Evolutionary conservation across 1,140 invertebrate species (phyloP).

Genomic region (Drosophila azteca): DNA sequence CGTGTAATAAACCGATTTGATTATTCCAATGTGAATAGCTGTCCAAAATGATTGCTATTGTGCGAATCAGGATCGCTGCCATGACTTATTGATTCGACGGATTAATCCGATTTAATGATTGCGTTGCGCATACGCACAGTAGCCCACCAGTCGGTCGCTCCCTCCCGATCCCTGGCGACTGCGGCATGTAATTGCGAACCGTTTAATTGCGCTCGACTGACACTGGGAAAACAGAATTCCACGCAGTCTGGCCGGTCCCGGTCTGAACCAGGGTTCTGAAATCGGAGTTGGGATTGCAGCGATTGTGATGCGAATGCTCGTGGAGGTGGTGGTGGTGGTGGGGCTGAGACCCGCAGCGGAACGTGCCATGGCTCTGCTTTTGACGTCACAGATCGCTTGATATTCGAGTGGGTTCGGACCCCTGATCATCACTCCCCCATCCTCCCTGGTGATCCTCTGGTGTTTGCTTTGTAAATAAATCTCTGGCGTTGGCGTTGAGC

Average conservation of each 20-base stretch:
- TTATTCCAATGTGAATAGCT: too few relatives aligned
- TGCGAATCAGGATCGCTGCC: too few relatives aligned
- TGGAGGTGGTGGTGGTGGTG: background rate
- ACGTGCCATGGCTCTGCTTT: constrained; percentile 67
- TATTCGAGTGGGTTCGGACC: constrained; percentile 49
- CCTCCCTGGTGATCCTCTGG: constrained; percentile 26
- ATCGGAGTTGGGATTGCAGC: constrained; percentile 24
- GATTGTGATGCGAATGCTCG: background rate
- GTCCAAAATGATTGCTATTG: too few relatives aligned
- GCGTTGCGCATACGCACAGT: constrained; percentile 36
- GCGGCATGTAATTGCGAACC: constrained; percentile 56
- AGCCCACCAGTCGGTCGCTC: background rate
- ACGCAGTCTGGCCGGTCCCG: constrained; percentile 20
- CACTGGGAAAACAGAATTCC: constrained; percentile 44
- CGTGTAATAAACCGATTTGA: too few relatives aligned
- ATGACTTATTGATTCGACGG: too few relatives aligned
- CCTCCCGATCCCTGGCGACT: constrained; percentile 1
- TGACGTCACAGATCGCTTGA: constrained; percentile 76
- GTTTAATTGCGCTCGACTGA: constrained; percentile 53
- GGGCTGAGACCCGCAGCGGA: constrained; percentile 17
- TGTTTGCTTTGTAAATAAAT: constrained; percentile 79
- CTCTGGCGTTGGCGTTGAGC: constrained; percentile 36
- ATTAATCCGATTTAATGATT: too few relatives aligned
- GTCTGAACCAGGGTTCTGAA: constrained; percentile 31
- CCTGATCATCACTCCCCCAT: background rate